These are phyloP conservation scores for Toxotes lorentzi DNA, from an alignment of 2,797 vertebrate genomes.

Conservation along the genomic window DNA sequence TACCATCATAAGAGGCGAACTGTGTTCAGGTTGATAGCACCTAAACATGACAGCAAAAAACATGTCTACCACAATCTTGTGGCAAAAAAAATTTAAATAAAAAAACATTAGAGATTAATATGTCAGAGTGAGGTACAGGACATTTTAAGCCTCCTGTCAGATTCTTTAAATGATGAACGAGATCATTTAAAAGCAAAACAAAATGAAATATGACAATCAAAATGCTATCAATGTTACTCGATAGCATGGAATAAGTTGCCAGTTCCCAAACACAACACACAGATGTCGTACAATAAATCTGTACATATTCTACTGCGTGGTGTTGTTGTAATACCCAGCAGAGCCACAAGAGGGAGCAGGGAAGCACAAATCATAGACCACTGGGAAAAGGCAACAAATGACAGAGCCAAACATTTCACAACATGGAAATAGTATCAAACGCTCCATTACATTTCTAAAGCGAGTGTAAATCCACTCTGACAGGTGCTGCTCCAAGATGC, in stretches of 20 bases:
- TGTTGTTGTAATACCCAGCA: slow-evolving; percentile 28
- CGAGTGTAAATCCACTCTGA: neutral
- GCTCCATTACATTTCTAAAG: neutral
- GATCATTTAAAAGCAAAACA: neutral
- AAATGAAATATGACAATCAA: neutral
- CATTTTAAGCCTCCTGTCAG: no score
- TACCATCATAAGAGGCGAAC: no score
- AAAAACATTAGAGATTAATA: no score
- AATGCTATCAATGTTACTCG: neutral
- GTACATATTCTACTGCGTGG: neutral
- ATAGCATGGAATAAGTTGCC: neutral
- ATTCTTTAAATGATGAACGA: neutral
- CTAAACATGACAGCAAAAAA: neutral
- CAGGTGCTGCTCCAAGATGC: neutral
- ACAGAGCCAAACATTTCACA: neutral
- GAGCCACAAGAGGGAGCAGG: slow-evolving; percentile 42
- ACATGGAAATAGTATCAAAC: neutral
- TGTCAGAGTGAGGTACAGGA: neutral
- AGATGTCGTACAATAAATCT: neutral
- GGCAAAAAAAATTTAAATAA: no score
- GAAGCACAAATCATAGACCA: neutral
- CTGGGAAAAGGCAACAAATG: neutral
- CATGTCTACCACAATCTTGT: neutral
- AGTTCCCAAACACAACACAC: neutral
- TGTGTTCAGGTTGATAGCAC: neutral